These are phyloP conservation scores for Gasteruption jaculator DNA, from an alignment of 2,888 invertebrate species.

Conservation along the genomic window DNA sequence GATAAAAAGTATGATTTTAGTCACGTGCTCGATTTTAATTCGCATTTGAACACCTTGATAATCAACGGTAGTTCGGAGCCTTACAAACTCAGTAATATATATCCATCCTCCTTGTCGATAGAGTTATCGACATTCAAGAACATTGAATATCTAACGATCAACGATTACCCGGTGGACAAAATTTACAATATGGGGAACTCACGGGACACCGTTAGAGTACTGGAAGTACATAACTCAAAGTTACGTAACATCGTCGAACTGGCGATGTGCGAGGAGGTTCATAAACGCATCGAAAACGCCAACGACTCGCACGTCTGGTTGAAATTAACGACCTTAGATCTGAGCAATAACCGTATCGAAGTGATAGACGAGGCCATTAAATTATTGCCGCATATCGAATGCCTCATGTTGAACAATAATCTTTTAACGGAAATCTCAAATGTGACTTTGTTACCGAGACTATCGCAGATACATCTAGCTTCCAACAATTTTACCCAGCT, in stretches of 20 bases:
- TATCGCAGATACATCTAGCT: slow-evolving; percentile 69
- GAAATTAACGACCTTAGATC: slow-evolving; percentile 66
- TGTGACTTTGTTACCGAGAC: slow-evolving; percentile 72
- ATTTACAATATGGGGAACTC: slow-evolving; percentile 60
- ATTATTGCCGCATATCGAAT: slow-evolving; percentile 68
- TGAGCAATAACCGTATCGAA: slow-evolving; percentile 74
- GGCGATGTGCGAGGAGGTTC: slow-evolving; percentile 79
- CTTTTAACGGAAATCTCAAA: slow-evolving; percentile 69
- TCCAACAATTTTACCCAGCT: slow-evolving; percentile 72
- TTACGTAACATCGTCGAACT: slow-evolving; percentile 72
- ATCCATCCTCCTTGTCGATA: slow-evolving; percentile 73
- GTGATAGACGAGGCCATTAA: slow-evolving; percentile 78
- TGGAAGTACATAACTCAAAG: slow-evolving; percentile 65
- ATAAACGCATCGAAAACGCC: slow-evolving; percentile 59
- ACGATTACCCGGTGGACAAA: slow-evolving; percentile 65
- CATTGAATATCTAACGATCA: slow-evolving; percentile 67
- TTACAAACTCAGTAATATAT: slow-evolving; percentile 79
- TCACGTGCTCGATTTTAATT: slow-evolving; percentile 84
- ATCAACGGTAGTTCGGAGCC: slow-evolving; percentile 65
- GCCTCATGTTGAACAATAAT: slow-evolving; percentile 74
- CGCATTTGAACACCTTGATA: slow-evolving; percentile 65
- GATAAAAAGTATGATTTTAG: slow-evolving; percentile 85
- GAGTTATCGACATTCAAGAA: slow-evolving; percentile 81
- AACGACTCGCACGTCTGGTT: slow-evolving; percentile 63
- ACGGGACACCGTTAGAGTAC: slow-evolving; percentile 61